A percentile compares a stretch with the other conserved stretches of the same genome.
Evolutionary conservation across 2,888 invertebrate genomes (phyloP).

Genomic region (Tachina fera): DNA sequence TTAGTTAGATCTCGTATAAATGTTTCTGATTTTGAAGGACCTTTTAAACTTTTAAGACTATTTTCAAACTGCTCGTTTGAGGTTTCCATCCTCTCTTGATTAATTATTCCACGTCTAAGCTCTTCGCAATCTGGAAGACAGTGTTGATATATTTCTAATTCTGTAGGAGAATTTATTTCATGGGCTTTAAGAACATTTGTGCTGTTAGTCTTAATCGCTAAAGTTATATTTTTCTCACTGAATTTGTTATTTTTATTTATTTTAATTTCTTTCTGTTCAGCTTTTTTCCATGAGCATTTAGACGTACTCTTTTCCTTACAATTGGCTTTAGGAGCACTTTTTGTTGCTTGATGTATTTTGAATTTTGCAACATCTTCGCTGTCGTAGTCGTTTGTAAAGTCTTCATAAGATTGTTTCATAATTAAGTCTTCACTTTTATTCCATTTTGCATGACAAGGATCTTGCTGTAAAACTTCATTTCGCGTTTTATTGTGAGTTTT

Average conservation of each 20-base stretch:
- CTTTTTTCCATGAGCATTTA: background rate
- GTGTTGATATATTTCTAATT: slow-evolving; percentile 36
- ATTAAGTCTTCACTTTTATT: background rate
- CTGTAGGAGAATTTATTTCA: background rate
- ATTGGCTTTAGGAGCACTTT: background rate
- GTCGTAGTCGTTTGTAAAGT: background rate
- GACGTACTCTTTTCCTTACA: background rate
- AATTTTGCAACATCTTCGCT: background rate
- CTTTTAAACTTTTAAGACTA: slow-evolving; percentile 4
- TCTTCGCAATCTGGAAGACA: slow-evolving; percentile 51
- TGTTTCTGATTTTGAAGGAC: slow-evolving; percentile 6
- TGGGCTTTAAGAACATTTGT: background rate
- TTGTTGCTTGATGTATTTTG: background rate
- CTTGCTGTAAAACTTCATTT: background rate
- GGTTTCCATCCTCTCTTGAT: background rate
- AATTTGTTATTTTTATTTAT: background rate
- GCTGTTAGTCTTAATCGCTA: background rate
- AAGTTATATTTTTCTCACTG: background rate
- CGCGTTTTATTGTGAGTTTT: background rate
- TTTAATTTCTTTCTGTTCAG: background rate
- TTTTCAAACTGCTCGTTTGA: background rate
- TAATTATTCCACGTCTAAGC: background rate
- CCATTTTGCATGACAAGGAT: no score
- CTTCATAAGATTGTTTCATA: slow-evolving; percentile 13
- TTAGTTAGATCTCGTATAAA: slow-evolving; percentile 5